phyloP scores from a whole-genome alignment of 1,140 invertebrate species.

The Myzus persicae region DNA sequence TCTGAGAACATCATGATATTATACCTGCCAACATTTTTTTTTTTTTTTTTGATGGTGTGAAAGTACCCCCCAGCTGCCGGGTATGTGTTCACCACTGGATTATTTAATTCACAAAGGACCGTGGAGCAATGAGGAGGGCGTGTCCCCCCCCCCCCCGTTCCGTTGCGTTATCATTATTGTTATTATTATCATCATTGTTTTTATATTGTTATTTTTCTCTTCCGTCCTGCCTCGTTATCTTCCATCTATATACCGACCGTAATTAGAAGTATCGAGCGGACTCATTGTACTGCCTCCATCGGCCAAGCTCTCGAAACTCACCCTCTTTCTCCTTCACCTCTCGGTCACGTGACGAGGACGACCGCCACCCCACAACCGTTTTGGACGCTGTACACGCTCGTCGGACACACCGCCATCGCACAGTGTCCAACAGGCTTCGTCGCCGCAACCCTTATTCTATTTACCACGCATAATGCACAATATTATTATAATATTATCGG shows the following conservation, averaged over 20 bases:
- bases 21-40: no score
- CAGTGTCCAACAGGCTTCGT: background rate
- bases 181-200: background rate
- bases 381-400: background rate
- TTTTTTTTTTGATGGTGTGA: no score
- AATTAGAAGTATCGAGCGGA: conserved; percentile 29
- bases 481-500: background rate
- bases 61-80: no score
- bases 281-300: background rate
- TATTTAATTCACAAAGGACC: no score
- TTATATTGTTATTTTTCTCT: background rate
- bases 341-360: background rate
- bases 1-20: no score
- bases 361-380: background rate
- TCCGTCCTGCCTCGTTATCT: background rate
- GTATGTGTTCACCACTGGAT: no score
- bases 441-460: background rate
- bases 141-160: no score
- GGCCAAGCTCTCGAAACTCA: background rate
- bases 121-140: background rate
- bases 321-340: no score
- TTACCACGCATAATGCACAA: background rate
- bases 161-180: background rate
- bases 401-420: background rate
- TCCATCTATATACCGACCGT: background rate